Evolutionary conservation across 2,888 invertebrate genomes (phyloP).

Genomic region (Ennomos fuscantarius): DNA sequence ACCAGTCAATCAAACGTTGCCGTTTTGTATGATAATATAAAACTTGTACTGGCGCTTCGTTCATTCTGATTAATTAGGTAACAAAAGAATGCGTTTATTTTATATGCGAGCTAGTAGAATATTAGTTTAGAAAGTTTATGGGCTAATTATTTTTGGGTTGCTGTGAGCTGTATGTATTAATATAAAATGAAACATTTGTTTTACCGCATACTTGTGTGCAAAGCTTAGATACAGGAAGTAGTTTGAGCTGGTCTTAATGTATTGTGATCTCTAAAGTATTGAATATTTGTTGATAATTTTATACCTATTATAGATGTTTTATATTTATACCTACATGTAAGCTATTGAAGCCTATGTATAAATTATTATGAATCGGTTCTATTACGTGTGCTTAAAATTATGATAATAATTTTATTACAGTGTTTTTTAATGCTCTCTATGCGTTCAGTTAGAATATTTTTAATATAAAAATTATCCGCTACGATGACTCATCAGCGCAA

Average conservation of each 20-base stretch:
- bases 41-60: too few relatives aligned
- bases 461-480: neutral
- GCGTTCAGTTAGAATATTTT: neutral
- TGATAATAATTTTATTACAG: conserved; percentile 21
- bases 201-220: too few relatives aligned
- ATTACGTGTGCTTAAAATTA: conserved; percentile 9
- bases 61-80: too few relatives aligned
- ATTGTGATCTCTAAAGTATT: conserved; percentile 71
- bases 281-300: conserved; percentile 56
- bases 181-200: too few relatives aligned
- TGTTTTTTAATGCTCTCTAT: conserved; percentile 27
- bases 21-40: too few relatives aligned
- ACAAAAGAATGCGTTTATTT: too few relatives aligned
- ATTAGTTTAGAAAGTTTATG: too few relatives aligned
- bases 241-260: conserved; percentile 52
- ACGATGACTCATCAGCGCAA: neutral
- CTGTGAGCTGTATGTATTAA: conserved; percentile 2
- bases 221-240: conserved; percentile 17
- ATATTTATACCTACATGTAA: neutral
- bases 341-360: too few relatives aligned
- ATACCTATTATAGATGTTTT: conserved; percentile 29
- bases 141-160: too few relatives aligned
- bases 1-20: too few relatives aligned
- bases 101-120: too few relatives aligned
- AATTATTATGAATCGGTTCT: conserved; percentile 3